Conservation (phyloP, 2,888 invertebrate genomes). For the Byasa hedistus region DNA sequence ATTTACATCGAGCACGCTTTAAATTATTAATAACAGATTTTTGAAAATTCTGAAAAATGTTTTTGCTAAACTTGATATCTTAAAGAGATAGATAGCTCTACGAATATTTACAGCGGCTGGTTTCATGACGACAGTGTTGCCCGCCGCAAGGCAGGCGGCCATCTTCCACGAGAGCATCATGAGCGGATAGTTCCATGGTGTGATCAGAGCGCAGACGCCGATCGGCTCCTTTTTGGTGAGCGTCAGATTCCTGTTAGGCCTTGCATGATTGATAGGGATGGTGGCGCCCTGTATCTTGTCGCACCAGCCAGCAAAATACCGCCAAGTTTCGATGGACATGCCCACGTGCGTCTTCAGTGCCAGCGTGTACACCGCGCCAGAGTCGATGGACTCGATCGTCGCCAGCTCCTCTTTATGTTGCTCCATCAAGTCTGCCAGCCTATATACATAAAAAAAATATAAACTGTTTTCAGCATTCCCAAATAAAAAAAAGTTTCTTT, state of each 20-base stretch:
- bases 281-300: conserved; percentile 97
- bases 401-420: conserved; percentile 96
- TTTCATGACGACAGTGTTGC: conserved; percentile 97
- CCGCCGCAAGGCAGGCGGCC: conserved; percentile 97
- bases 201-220: conserved; percentile 95
- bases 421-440: conserved; percentile 96
- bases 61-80: too few species aligned
- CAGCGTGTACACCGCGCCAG: conserved; percentile 97
- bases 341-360: conserved; percentile 98
- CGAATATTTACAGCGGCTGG: conserved; percentile 89
- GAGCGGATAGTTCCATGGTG: conserved; percentile 98
- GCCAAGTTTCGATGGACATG: conserved; percentile 98
- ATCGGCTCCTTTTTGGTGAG: conserved; percentile 95
- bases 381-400: conserved; percentile 95
- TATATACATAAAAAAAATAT: conserved; percentile 50
- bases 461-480: neutral
- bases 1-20: too few species aligned
- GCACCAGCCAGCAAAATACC: conserved; percentile 98
- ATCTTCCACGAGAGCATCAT: conserved; percentile 99
- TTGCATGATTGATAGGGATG: conserved; percentile 94
- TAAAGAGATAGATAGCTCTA: too few species aligned
- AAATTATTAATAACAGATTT: too few species aligned
- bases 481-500: too few species aligned
- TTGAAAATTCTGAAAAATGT: too few species aligned
- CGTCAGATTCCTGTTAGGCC: conserved; percentile 92